Evolutionary conservation across 2,888 invertebrate species (phyloP).

Genomic region (Elmis aenea): DNA sequence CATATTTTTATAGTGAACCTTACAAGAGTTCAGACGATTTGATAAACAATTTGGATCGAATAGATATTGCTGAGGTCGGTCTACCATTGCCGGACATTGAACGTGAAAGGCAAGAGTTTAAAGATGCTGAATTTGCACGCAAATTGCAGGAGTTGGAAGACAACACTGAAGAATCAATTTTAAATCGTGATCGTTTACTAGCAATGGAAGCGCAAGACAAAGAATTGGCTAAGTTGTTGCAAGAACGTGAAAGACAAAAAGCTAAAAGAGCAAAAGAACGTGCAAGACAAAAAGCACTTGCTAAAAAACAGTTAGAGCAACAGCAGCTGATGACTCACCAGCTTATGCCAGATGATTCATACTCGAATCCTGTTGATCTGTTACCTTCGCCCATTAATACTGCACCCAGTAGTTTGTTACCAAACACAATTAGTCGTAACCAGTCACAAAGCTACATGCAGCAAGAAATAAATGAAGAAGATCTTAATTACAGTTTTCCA

Average conservation of each 20-base stretch:
- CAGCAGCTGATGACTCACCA: slow-evolving; percentile 31
- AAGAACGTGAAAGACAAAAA: slow-evolving; percentile 68
- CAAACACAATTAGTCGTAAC: background rate
- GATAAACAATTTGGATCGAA: slow-evolving; percentile 35
- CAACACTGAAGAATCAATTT: slow-evolving; percentile 52
- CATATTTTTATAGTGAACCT: slow-evolving; percentile 37
- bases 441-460: slow-evolving; percentile 1
- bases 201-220: slow-evolving; percentile 78
- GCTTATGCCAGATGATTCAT: slow-evolving; percentile 46
- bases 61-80: slow-evolving; percentile 46
- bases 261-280: slow-evolving; percentile 65
- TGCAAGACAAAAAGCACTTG: slow-evolving; percentile 58
- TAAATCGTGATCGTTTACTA: slow-evolving; percentile 57
- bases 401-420: slow-evolving; percentile 27
- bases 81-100: slow-evolving; percentile 49
- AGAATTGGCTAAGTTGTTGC: slow-evolving; percentile 69
- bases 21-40: slow-evolving; percentile 28
- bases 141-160: slow-evolving; percentile 73
- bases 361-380: slow-evolving; percentile 54
- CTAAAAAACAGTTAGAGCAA: slow-evolving; percentile 47
- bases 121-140: slow-evolving; percentile 70
- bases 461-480: slow-evolving; percentile 33
- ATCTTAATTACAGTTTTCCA: slow-evolving; percentile 44
- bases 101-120: slow-evolving; percentile 56
- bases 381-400: slow-evolving; percentile 37